Percentiles rank a stretch among this genome's conserved stretches.
phyloP scores from a whole-genome alignment of 2,888 invertebrate species.

The Abscondita cerata region DNA sequence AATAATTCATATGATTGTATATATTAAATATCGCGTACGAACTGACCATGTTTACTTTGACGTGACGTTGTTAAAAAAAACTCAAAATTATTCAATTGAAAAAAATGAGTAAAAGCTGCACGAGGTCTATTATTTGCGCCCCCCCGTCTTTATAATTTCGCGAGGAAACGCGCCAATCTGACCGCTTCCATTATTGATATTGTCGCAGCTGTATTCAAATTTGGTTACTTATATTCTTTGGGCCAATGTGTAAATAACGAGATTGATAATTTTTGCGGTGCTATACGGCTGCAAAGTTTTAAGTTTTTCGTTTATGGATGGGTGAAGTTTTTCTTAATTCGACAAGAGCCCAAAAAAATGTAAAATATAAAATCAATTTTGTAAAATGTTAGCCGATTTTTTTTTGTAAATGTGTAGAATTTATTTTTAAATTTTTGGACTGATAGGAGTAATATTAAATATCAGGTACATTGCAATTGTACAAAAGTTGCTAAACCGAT shows the following conservation, averaged over 20 bases:
- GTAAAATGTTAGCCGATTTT: slow-evolving; percentile 34
- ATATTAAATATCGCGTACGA: slow-evolving; percentile 40
- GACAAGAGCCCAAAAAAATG: slow-evolving; percentile 25
- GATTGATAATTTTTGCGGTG: slow-evolving; percentile 19
- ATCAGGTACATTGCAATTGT: slow-evolving; percentile 51
- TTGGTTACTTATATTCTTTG: not conserved
- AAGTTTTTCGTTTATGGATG: not conserved
- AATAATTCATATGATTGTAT: slow-evolving; percentile 48
- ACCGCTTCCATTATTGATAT: slow-evolving; percentile 2
- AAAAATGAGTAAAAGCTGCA: not conserved
- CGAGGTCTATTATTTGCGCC: not conserved
- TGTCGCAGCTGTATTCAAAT: not conserved
- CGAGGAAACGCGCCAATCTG: not conserved
- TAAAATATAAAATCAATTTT: slow-evolving; percentile 38
- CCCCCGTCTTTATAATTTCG: not conserved
- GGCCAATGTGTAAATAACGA: slow-evolving; percentile 14
- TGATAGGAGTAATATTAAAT: slow-evolving; percentile 46
- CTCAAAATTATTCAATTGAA: slow-evolving; percentile 15
- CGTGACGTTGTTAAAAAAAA: slow-evolving; percentile 46
- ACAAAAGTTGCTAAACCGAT: slow-evolving; percentile 42
- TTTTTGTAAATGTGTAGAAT: slow-evolving; percentile 44
- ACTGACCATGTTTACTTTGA: slow-evolving; percentile 42
- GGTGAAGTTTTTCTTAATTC: slow-evolving; percentile 14
- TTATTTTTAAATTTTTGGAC: slow-evolving; percentile 49
- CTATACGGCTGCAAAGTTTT: slow-evolving; percentile 21